Evolutionary conservation across 2,888 invertebrate species (phyloP).

Genomic region (Sclerodermus sp.): DNA sequence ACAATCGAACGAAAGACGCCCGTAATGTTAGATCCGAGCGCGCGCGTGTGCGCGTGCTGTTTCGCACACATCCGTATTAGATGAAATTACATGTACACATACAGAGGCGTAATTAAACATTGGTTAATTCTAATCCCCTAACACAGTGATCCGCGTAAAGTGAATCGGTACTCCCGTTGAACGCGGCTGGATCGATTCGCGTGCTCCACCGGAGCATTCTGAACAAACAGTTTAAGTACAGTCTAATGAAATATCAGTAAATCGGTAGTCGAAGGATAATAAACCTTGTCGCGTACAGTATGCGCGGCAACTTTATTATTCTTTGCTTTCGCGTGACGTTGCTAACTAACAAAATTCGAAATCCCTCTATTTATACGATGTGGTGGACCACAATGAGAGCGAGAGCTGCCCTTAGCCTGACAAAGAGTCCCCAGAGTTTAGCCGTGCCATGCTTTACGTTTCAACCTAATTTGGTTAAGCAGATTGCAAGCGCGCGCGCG

Average conservation of each 20-base stretch:
- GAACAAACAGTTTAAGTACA: constrained; percentile 23
- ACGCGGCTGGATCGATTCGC: constrained; percentile 19
- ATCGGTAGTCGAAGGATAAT: too few relatives aligned
- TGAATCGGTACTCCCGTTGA: constrained; percentile 10
- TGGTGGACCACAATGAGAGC: not conserved
- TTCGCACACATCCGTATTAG: too few relatives aligned
- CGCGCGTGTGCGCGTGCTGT: too few relatives aligned
- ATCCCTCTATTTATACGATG: constrained; percentile 9
- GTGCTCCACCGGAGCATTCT: not conserved
- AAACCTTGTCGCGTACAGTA: too few relatives aligned
- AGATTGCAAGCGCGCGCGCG: constrained; percentile 36
- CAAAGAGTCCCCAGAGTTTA: constrained; percentile 4
- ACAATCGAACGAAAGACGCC: too few relatives aligned
- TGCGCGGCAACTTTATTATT: too few relatives aligned
- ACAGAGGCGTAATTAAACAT: constrained; percentile 36
- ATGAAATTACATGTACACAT: too few relatives aligned
- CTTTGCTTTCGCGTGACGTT: too few relatives aligned
- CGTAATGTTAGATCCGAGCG: too few relatives aligned
- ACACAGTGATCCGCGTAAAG: constrained; percentile 19
- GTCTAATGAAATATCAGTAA: constrained; percentile 28
- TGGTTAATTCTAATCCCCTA: constrained; percentile 34
- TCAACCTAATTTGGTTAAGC: constrained; percentile 15
- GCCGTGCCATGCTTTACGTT: not conserved
- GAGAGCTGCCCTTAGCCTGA: not conserved
- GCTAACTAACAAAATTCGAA: too few relatives aligned